These are phyloP conservation scores for Barbus barbus DNA, from an alignment of 2,113 vertebrate genomes.

Conservation along the genomic window DNA sequence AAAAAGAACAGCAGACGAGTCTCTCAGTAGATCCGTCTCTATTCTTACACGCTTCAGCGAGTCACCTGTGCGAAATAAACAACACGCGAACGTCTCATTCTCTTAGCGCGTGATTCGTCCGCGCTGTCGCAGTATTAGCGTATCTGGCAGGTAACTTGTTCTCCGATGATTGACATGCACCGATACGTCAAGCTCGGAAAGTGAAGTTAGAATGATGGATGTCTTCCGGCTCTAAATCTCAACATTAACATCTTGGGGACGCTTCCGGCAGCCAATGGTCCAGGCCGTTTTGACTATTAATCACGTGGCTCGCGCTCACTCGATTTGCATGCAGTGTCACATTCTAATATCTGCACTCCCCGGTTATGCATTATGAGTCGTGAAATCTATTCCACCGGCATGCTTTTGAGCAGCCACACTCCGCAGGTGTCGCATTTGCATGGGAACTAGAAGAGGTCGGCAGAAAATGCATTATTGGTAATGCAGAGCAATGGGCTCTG, in stretches of 20 bases:
- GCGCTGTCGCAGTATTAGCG: background rate
- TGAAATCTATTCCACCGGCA: constrained; percentile 55
- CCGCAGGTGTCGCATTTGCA: constrained; percentile 54
- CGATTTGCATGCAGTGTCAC: constrained; percentile 6
- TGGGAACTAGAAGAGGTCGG: constrained; percentile 38
- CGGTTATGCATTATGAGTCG: constrained; percentile 3
- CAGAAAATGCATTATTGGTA: constrained; percentile 53
- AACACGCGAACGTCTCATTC: background rate
- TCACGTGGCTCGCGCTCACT: background rate
- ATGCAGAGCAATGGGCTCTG: constrained; percentile 13
- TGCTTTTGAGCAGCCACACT: constrained; percentile 13
- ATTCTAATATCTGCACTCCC: background rate
- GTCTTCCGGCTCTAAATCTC: constrained; percentile 1
- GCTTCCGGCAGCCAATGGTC: background rate
- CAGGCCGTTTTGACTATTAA: background rate
- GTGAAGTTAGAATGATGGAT: background rate
- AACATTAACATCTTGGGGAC: background rate
- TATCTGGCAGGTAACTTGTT: background rate
- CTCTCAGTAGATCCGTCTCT: background rate
- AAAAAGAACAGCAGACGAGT: constrained; percentile 53
- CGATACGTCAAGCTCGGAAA: background rate
- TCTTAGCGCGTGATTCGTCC: background rate
- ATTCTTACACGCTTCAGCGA: background rate
- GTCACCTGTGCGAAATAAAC: background rate
- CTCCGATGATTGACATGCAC: background rate